Evolutionary conservation across 2,888 invertebrate species (phyloP).

Genomic region (Dryobota labecula): DNA sequence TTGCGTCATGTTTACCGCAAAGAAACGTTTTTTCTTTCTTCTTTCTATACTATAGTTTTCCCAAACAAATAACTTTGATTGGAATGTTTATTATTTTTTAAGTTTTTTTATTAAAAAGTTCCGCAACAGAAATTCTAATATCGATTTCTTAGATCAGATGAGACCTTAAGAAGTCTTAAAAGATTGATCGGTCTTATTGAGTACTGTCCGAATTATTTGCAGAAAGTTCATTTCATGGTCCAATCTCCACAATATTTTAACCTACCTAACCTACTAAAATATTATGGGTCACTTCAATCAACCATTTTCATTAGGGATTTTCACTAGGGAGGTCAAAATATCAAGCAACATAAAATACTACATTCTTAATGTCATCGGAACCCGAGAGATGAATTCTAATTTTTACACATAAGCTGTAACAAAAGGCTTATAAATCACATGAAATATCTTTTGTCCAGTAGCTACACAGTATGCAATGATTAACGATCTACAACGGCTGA

Average conservation of each 20-base stretch:
- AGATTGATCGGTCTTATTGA: background rate
- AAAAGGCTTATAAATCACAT: conserved; percentile 40
- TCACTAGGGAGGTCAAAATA: background rate
- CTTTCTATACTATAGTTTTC: no score
- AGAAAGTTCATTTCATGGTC: conserved; percentile 7
- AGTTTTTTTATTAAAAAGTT: background rate
- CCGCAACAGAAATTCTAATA: background rate
- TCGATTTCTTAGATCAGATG: conserved; percentile 4
- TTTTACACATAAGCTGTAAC: conserved; percentile 8
- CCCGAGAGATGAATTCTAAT: background rate
- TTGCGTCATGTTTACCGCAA: no score
- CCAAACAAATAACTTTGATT: background rate
- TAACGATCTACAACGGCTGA: conserved; percentile 48
- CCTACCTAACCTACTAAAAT: background rate
- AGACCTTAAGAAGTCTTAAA: background rate
- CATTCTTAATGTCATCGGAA: background rate
- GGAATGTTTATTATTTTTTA: background rate
- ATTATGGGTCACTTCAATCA: background rate
- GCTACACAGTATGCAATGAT: conserved; percentile 49
- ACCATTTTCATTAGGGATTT: background rate
- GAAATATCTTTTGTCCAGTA: conserved; percentile 57
- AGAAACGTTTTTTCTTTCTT: no score
- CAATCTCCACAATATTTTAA: background rate
- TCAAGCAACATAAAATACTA: background rate
- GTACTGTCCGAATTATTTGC: background rate